phyloP scores from a whole-genome alignment of 2,888 invertebrate genomes.

The Dusona sp. region DNA sequence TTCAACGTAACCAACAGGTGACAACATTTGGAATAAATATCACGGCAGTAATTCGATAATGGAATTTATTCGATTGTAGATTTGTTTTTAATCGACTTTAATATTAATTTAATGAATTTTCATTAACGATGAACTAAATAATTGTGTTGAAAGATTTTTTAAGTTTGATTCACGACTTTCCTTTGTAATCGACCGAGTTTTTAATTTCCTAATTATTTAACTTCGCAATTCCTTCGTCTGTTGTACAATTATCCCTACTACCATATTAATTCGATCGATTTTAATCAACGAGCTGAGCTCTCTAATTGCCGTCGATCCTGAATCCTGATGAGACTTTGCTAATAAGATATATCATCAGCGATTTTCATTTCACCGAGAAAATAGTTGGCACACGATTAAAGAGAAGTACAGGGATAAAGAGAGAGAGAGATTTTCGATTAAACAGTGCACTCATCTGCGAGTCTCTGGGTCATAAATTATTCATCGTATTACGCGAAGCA shows the following conservation, averaged over 20 bases:
- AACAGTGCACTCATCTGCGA: conserved; percentile 59
- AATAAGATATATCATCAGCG: conserved; percentile 59
- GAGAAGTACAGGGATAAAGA: conserved; percentile 23
- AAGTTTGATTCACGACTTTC: neutral
- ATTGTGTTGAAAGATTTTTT: neutral
- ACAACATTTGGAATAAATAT: neutral
- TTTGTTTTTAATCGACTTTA: neutral
- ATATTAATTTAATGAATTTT: neutral
- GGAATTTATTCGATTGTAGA: neutral
- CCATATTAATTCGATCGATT: conserved; percentile 56
- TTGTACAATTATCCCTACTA: conserved; percentile 21
- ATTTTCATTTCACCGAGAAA: conserved; percentile 30
- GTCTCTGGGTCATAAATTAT: conserved; percentile 60
- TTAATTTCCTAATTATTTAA: neutral
- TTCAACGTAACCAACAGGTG: neutral
- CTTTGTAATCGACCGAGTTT: neutral
- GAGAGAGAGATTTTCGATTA: conserved; percentile 46
- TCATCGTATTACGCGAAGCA: conserved; percentile 65
- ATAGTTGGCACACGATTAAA: conserved; percentile 9
- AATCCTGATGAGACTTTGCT: conserved; percentile 39
- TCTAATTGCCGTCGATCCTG: conserved; percentile 45
- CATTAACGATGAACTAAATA: neutral
- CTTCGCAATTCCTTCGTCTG: conserved; percentile 12
- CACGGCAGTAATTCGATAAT: neutral
- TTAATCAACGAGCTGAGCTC: conserved; percentile 50